Conservation (phyloP, 23 tunicate genomes). For the Trididemnum clinides region DNA sequence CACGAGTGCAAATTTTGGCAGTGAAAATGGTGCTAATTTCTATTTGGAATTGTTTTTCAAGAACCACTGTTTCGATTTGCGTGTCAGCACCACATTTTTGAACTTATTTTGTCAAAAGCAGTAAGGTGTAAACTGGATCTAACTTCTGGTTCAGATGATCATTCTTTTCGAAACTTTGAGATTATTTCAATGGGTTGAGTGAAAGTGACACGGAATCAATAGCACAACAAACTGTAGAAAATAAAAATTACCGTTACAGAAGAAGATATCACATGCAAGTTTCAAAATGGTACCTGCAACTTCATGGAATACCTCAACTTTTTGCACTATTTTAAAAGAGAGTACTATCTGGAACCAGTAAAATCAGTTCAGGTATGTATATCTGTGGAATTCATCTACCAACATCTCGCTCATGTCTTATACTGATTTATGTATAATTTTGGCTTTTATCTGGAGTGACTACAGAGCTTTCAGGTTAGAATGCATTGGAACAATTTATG, state of each 20-base stretch:
- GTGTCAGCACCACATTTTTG: constrained; percentile 18
- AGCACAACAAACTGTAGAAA: constrained; percentile 2
- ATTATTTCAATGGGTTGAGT: constrained; percentile 6
- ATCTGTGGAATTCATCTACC: background rate
- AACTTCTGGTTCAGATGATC: constrained; percentile 29
- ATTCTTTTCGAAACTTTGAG: background rate
- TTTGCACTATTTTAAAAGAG: background rate
- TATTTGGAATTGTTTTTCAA: constrained; percentile 15
- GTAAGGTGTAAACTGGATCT: constrained; percentile 2
- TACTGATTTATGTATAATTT: background rate
- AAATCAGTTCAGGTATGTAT: background rate
- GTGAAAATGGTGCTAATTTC: constrained; percentile 32
- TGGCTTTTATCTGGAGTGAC: constrained; percentile 15
- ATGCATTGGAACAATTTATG: too few relatives aligned
- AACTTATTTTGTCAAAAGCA: constrained; percentile 7
- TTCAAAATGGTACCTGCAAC: background rate
- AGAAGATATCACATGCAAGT: background rate
- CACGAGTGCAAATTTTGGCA: constrained; percentile 18
- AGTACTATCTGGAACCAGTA: background rate
- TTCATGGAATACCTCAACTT: background rate
- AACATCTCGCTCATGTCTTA: background rate
- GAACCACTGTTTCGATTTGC: constrained; percentile 26
- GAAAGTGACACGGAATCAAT: constrained; percentile 21
- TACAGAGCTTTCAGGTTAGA: background rate
- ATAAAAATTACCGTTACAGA: background rate